Evolutionary conservation across 2,888 invertebrate species (phyloP).

Genomic region (Pyrgus malvae): DNA sequence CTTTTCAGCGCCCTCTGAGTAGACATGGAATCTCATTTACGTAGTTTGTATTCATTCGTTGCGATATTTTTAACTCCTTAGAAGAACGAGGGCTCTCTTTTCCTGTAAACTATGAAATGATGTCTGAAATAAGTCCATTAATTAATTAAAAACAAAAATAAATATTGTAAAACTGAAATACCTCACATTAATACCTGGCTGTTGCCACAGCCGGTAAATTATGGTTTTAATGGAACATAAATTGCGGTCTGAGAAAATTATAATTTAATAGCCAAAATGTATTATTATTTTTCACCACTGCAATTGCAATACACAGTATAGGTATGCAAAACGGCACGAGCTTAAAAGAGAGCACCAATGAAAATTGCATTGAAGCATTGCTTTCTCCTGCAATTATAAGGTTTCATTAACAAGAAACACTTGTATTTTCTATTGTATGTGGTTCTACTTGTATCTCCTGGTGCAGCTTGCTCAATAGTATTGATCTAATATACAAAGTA

Average conservation of each 20-base stretch:
- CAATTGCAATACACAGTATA: background rate
- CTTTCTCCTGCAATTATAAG: too few relatives aligned
- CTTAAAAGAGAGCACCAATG: too few relatives aligned
- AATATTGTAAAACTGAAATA: too few relatives aligned
- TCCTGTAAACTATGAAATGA: background rate
- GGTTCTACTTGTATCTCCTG: too few relatives aligned
- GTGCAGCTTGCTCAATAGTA: too few relatives aligned
- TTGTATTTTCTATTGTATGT: too few relatives aligned
- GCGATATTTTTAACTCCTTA: constrained; percentile 1
- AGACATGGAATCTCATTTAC: constrained; percentile 7
- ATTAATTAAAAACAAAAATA: too few relatives aligned
- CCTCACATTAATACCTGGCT: background rate
- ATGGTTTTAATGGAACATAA: constrained; percentile 5
- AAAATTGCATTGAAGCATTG: too few relatives aligned
- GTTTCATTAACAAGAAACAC: too few relatives aligned
- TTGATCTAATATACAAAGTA: too few relatives aligned
- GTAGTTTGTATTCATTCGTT: background rate
- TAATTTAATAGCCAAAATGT: constrained; percentile 11
- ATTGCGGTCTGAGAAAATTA: constrained; percentile 13
- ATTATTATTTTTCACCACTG: background rate
- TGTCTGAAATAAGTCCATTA: too few relatives aligned
- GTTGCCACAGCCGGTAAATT: constrained; percentile 7
- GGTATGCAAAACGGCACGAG: background rate
- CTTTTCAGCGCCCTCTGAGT: constrained; percentile 4
- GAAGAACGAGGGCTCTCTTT: background rate